phyloP scores from a whole-genome alignment of 2,113 vertebrate genomes.

The Gallinago jamesoni region DNA sequence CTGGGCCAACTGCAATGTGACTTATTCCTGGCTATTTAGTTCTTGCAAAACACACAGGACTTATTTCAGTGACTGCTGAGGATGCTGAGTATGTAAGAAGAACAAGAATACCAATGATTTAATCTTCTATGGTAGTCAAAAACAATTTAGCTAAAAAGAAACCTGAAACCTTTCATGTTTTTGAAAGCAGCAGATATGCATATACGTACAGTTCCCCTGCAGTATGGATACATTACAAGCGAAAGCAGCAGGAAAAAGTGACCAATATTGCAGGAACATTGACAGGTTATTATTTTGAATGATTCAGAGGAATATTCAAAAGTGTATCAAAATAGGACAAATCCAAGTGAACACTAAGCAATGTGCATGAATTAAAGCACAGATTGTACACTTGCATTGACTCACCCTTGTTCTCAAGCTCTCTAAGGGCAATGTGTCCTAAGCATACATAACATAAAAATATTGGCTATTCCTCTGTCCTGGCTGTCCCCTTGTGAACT shows the following conservation, averaged over 20 bases:
- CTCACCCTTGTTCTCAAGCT: rapidly evolving
- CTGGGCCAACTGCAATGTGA: neutral
- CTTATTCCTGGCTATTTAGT: neutral
- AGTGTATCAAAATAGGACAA: neutral
- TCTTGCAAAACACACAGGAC: neutral
- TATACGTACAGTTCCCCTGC: neutral
- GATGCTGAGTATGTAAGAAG: neutral
- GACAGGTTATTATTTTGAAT: neutral
- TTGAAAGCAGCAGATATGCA: neutral
- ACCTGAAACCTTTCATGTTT: neutral
- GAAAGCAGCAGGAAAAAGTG: neutral
- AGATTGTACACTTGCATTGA: neutral
- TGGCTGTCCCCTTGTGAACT: neutral
- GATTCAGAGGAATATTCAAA: neutral
- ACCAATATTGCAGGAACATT: neutral
- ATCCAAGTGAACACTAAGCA: neutral
- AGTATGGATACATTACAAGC: neutral
- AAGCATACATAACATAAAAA: neutral
- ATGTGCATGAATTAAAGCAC: neutral
- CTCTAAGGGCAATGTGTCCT: neutral
- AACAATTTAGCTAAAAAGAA: neutral
- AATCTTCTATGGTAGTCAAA: neutral
- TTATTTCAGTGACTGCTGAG: neutral
- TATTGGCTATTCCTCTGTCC: neutral
- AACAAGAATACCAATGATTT: neutral